Conservation (phyloP, 2,113 vertebrate genomes). For the Chascanopsetta lugubris region DNA sequence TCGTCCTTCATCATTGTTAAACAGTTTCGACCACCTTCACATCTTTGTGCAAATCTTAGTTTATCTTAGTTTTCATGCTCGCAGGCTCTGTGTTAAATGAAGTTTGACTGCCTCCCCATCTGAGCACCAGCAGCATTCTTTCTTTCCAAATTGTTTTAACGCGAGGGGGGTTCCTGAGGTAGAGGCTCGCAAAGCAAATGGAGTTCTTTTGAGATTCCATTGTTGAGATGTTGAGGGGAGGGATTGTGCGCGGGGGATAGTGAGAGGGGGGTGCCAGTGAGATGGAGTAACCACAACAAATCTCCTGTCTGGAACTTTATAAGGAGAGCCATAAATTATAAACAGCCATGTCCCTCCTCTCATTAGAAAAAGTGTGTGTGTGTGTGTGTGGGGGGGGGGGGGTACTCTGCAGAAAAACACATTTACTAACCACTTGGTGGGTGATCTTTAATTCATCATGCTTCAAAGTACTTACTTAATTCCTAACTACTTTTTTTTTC, state of each 20-base stretch:
- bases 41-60: not conserved
- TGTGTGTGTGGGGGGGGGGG: no score
- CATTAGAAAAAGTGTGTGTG: not conserved
- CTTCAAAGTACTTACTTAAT: no score
- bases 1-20: no score
- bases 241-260: not conserved
- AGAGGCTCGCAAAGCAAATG: constrained; percentile 64
- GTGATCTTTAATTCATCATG: no score
- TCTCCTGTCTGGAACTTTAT: constrained; percentile 34
- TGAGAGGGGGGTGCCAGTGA: not conserved
- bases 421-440: no score
- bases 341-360: not conserved
- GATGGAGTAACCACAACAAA: constrained; percentile 30
- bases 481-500: no score
- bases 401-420: no score
- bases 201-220: constrained; percentile 54
- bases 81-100: constrained; percentile 16
- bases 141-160: constrained; percentile 25
- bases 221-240: constrained; percentile 48
- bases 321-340: constrained; percentile 42
- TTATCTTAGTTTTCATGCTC: not conserved
- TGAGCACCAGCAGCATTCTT: constrained; percentile 36
- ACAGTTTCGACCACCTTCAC: no score
- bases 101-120: constrained; percentile 25
- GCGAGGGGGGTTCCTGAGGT: constrained; percentile 34